Evolutionary conservation across 2,888 invertebrate species (phyloP), one percentile per base, ranked within the genome.

Genomic region (Sarcophaga subvicina): DNA sequence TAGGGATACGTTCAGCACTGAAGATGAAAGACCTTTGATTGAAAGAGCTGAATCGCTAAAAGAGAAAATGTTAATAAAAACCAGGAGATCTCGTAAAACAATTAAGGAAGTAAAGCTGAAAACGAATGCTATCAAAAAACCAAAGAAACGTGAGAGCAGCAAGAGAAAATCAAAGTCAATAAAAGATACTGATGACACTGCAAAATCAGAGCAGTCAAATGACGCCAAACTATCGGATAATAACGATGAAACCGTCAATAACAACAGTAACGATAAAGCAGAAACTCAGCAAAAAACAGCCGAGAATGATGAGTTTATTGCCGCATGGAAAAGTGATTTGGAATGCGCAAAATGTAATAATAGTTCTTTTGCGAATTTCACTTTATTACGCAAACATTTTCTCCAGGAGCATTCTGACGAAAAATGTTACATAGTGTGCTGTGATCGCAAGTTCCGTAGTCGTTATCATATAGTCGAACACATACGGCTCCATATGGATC

Each of bases 401-500:
- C 81, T 81, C 10, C 73, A 81, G n/a, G 75, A 64, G 6, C 90
- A 90, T 75, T 84, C 88, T 20, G 80, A 54, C 2, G 76, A 87
- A 66, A 76, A 81, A 45, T 89, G 82, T 1, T 89, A 88, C 49
- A 88, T 89, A 5, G 49, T 71, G 6, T 90, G 90, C 63, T 90
- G 90, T 37, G 80, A 88, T 2, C 88, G 86, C 11, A 89, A 89
- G 66, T 78, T 78, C 64, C 66, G 73, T 2, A 88, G 88, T 17
- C 89, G 90, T 1, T 87, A 87, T 62, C 85, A 88, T 27, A 82
- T 90, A 17, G 89, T 89, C 1, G 89, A 90, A 54, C 90, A 90
- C 60, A 83, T 90, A 49, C 62, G 88, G 0, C 54, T 88, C 0
- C 90, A 90, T 63, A 80, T 89, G 63, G 77, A 90, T 80, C 89